Evolutionary conservation across 2,113 vertebrate genomes (phyloP).

Genomic region (Pseudorectes ferrugineus): DNA sequence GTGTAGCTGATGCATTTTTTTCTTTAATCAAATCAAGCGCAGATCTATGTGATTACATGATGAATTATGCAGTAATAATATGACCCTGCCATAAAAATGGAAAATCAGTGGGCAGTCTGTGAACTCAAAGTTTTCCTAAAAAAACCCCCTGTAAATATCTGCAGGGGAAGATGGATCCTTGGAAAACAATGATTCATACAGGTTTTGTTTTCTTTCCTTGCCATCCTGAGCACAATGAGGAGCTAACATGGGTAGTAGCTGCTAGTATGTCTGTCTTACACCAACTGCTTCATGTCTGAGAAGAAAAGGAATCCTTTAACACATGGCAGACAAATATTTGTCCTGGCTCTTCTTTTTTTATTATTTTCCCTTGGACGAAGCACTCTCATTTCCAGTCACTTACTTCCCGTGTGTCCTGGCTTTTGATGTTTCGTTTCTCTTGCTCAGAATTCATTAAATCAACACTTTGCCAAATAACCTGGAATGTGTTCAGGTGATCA

Average conservation of each 20-base stretch:
- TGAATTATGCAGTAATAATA: background rate
- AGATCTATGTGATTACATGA: background rate
- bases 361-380: background rate
- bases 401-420: background rate
- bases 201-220: background rate
- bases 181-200: slow-evolving; percentile 60
- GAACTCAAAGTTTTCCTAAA: slow-evolving; percentile 34
- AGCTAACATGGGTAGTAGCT: background rate
- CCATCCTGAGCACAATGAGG: background rate
- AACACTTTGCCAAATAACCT: background rate
- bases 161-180: slow-evolving; percentile 42
- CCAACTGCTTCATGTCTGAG: background rate
- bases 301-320: slow-evolving; percentile 30
- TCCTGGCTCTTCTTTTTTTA: background rate
- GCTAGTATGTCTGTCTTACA: background rate
- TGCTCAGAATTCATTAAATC: background rate
- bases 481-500: background rate
- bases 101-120: slow-evolving; percentile 17
- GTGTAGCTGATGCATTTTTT: background rate
- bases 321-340: background rate
- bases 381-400: background rate
- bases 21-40: background rate
- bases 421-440: background rate
- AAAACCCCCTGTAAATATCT: slow-evolving; percentile 53
- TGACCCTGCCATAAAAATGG: slow-evolving; percentile 39